These are phyloP conservation scores for Philaenus spumarius DNA, from an alignment of 1,140 invertebrate genomes.

Conservation along the genomic window DNA sequence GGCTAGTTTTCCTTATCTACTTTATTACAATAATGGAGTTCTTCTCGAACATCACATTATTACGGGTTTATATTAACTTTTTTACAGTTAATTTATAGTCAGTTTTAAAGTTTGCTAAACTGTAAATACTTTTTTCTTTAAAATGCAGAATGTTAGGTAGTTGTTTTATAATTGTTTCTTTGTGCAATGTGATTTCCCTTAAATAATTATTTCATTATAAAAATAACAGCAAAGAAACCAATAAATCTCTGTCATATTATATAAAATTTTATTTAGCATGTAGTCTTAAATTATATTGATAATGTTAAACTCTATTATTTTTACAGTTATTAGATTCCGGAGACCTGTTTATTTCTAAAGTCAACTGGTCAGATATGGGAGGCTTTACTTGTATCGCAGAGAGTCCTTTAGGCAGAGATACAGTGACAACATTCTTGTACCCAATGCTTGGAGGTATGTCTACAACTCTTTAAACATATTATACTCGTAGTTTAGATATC, in stretches of 20 bases:
- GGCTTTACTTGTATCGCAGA: slow-evolving; percentile 63
- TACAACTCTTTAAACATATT: too few species aligned
- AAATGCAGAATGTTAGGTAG: too few species aligned
- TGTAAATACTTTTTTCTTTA: too few species aligned
- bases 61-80: too few species aligned
- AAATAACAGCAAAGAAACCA: background rate
- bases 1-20: too few species aligned
- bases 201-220: background rate
- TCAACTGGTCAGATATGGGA: slow-evolving; percentile 75
- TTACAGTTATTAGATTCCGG: slow-evolving; percentile 57
- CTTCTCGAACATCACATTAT: too few species aligned
- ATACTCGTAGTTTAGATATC: too few species aligned
- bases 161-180: too few species aligned
- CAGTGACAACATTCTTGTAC: slow-evolving; percentile 66
- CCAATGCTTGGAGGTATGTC: slow-evolving; percentile 51
- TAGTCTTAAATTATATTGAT: background rate
- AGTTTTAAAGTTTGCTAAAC: too few species aligned
- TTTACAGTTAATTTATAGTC: too few species aligned
- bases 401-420: slow-evolving; percentile 57
- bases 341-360: slow-evolving; percentile 58
- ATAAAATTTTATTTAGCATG: background rate
- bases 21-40: background rate
- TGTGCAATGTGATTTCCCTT: background rate
- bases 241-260: background rate
- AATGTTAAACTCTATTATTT: background rate